Conservation (phyloP, 1,140 invertebrate species). For the Dryas iulia region DNA sequence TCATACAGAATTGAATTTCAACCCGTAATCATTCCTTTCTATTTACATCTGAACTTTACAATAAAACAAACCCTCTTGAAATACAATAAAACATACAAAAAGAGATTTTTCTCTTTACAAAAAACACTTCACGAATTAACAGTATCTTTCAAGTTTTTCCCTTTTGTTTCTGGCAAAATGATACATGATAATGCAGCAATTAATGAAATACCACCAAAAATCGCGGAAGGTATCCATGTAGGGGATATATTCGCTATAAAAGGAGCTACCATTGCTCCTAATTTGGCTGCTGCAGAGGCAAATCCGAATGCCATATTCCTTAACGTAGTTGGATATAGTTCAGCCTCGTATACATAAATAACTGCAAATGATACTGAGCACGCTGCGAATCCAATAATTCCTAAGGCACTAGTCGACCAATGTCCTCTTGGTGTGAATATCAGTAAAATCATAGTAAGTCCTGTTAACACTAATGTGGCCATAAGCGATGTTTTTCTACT, state of each 20-base stretch:
- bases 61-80: neutral
- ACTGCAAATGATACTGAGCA: conserved; percentile 31
- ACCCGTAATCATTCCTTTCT: too few species aligned
- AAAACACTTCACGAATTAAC: conserved; percentile 18
- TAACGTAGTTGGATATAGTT: conserved; percentile 48
- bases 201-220: conserved; percentile 43
- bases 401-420: conserved; percentile 32
- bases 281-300: conserved; percentile 36
- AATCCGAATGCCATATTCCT: conserved; percentile 49
- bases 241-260: conserved; percentile 47
- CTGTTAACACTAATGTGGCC: conserved; percentile 7
- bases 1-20: too few species aligned
- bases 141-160: conserved; percentile 45
- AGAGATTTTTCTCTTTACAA: neutral
- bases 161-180: conserved; percentile 53
- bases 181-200: conserved; percentile 36
- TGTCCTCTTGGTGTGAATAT: conserved; percentile 36
- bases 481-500: conserved; percentile 36
- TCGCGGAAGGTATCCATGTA: conserved; percentile 44
- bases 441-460: conserved; percentile 35
- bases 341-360: conserved; percentile 38
- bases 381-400: conserved; percentile 32
- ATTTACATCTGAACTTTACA: too few species aligned
- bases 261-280: conserved; percentile 46
- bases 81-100: neutral